A percentile compares a stretch with the other conserved stretches of the same genome.
Evolutionary conservation across 2,888 invertebrate species (phyloP).

Genomic region (Hydropsyche betteni): DNA sequence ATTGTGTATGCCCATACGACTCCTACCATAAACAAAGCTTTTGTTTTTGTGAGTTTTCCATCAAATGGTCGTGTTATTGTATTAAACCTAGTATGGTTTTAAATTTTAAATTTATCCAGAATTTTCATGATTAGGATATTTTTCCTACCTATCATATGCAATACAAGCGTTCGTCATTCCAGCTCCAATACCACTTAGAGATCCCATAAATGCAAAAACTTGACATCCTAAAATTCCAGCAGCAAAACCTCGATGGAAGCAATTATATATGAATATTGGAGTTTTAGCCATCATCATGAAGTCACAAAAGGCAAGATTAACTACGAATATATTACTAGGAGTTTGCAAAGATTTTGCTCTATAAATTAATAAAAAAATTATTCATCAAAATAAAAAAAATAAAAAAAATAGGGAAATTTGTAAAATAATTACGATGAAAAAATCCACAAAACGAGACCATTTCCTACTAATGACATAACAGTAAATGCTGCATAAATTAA

Average conservation of each 20-base stretch:
- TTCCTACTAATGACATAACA: conserved; percentile 77
- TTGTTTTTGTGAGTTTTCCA: conserved; percentile 81
- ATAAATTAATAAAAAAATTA: conserved; percentile 52
- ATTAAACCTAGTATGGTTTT: conserved; percentile 58
- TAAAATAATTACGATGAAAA: conserved; percentile 72
- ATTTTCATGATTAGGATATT: neutral
- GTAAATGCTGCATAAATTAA: conserved; percentile 80
- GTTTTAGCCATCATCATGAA: conserved; percentile 89
- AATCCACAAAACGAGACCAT: conserved; percentile 86
- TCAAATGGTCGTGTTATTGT: conserved; percentile 86
- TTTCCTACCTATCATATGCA: conserved; percentile 76
- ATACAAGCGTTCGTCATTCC: conserved; percentile 85
- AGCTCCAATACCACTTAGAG: conserved; percentile 83
- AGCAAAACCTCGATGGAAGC: conserved; percentile 80
- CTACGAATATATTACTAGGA: conserved; percentile 85
- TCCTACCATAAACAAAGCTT: conserved; percentile 78
- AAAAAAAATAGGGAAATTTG: conserved; percentile 54
- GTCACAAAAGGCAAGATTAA: conserved; percentile 84
- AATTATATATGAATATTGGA: conserved; percentile 86
- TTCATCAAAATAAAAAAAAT: neutral
- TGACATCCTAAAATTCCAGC: conserved; percentile 79
- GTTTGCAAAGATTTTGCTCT: conserved; percentile 78
- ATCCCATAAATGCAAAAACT: conserved; percentile 78
- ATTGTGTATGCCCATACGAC: conserved; percentile 79
- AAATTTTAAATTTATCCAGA: conserved; percentile 7